Base-by-base conservation (phyloP, 2,888 invertebrate genomes). In the Eugnorisma glareosa region DNA sequence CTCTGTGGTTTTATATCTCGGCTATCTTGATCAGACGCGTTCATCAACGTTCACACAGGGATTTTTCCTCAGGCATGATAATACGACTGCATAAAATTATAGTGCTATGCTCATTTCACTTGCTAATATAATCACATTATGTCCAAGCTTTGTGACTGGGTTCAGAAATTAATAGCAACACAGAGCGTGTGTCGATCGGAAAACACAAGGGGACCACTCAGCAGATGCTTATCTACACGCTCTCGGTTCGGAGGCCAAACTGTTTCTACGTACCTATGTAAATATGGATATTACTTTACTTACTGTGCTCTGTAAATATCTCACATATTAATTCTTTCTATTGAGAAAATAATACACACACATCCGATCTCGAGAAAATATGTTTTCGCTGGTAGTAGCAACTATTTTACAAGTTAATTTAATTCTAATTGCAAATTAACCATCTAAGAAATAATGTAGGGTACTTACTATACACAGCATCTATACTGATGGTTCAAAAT, bases 81-180 rank as follows among this genome's bases (percentile, higher is more conserved):
- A 91, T 90, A 90, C 82, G 88, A 87, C 86, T 88, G 91, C 89
- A 92, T 92, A 90, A 91, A 92, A 93, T 93, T 93, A 93, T 92
- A 91, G 92, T 90, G 89, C 87, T 90, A 90, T 91, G 89, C 90
- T 85, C 91, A 95, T 96, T 95, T 94, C 92, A 95, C 95, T 96
- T 96, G 95, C 95, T 95, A 96, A 96, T 96, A 95, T 92, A 95
- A 95, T 95, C 94, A 94, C 95, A 95, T 96, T 94, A 95, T 92
- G 95, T 94, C 94, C 94, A 94, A 94, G 94, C 95, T 94, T 94
- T 94, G 95, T 93, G 95, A 94, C 93, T 92, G 93, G 94, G 94
- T 91, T 92, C 93, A 94, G 95, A 94, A 96, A 96, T 96, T 96
- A 96, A 96, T 96, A 95, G 96, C 94, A 93, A 94, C 93, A 92